These are phyloP conservation scores for Octodon degus DNA, from an alignment of 2,113 vertebrate genomes.

Conservation along the genomic window DNA sequence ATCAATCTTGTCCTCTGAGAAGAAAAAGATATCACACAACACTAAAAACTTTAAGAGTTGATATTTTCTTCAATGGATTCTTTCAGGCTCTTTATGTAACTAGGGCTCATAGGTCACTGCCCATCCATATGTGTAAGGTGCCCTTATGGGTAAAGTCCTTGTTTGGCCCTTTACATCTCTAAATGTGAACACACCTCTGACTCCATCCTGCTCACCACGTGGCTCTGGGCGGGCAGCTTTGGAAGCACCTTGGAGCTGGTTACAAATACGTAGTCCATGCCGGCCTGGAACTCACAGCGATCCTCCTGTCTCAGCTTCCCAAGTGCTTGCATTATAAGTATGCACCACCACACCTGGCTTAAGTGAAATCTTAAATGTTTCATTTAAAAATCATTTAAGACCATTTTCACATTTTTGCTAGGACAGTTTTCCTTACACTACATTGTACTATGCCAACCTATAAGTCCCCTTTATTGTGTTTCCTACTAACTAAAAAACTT, in stretches of 20 bases:
- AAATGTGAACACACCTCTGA: not conserved
- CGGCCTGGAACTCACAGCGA: not conserved
- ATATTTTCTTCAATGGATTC: conserved; percentile 42
- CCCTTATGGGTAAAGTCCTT: not conserved
- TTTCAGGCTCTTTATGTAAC: conserved; percentile 47
- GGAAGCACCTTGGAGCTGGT: not conserved
- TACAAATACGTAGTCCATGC: not conserved
- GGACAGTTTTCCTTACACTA: not conserved
- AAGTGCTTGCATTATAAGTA: not conserved
- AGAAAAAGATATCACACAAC: not conserved
- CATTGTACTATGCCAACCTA: not conserved
- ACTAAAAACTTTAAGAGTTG: not conserved
- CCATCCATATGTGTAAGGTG: not conserved
- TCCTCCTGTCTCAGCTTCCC: not conserved
- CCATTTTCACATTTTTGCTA: conserved; percentile 25
- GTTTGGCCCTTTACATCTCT: not conserved
- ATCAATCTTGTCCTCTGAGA: not conserved
- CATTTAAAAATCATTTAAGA: not conserved
- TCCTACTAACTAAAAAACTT: not conserved
- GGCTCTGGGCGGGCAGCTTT: not conserved
- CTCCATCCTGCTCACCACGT: not conserved
- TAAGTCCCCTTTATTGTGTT: not conserved
- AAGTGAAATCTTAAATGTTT: not conserved
- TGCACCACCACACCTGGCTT: not conserved
- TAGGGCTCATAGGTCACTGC: not conserved